Percentiles rank a stretch among this genome's conserved stretches.
Evolutionary conservation across 2,797 vertebrate genomes (phyloP).

Genomic region (Enteromius paludinosus): DNA sequence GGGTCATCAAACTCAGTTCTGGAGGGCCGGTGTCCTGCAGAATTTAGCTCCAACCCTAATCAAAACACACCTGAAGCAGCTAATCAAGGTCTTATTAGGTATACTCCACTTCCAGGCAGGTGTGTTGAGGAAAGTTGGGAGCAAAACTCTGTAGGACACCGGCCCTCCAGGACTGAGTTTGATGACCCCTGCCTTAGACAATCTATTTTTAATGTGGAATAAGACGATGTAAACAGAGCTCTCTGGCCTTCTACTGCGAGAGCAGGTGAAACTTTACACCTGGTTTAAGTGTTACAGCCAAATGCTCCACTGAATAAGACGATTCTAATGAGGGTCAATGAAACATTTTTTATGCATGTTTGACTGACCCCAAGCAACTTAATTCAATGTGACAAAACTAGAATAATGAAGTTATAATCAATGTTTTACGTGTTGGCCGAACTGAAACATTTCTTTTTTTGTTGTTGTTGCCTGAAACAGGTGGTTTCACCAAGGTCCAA

Average conservation of each 20-base stretch:
- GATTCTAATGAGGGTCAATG: not conserved
- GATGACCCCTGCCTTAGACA: not conserved
- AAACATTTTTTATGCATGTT: not conserved
- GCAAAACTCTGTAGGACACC: too few species aligned
- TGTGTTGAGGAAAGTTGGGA: too few species aligned
- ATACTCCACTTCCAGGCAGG: too few species aligned
- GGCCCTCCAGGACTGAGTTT: too few species aligned
- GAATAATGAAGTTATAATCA: not conserved
- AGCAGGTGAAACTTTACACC: slow-evolving; percentile 32
- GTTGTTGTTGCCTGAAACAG: slow-evolving; percentile 67
- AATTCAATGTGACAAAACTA: not conserved
- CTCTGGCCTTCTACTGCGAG: slow-evolving; percentile 21
- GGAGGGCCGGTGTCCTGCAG: too few species aligned
- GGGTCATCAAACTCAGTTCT: too few species aligned
- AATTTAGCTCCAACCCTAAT: too few species aligned
- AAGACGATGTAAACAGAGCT: slow-evolving; percentile 48
- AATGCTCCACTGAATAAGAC: not conserved
- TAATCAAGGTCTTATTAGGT: too few species aligned
- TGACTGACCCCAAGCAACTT: not conserved
- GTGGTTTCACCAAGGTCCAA: slow-evolving; percentile 95
- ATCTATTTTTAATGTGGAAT: slow-evolving; percentile 49
- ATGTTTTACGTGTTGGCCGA: not conserved
- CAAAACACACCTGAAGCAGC: too few species aligned
- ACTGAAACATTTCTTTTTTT: not conserved
- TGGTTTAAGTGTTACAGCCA: slow-evolving; percentile 36